phyloP scores from a whole-genome alignment of 2,888 invertebrate species.

The Cephonodes hylas region DNA sequence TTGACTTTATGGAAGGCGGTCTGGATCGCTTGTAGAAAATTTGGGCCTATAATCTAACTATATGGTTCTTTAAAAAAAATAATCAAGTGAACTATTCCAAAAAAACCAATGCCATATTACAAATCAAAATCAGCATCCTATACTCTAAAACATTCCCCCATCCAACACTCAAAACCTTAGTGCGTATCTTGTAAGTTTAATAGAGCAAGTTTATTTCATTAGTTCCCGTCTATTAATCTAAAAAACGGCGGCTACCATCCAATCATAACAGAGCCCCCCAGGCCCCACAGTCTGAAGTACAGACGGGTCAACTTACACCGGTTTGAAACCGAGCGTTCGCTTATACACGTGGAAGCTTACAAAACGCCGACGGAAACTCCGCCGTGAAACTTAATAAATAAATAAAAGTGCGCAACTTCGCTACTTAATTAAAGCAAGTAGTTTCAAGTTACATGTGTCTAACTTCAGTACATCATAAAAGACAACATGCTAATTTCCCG shows the following conservation, averaged over 20 bases:
- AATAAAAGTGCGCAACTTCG: background rate
- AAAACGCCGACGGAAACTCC: background rate
- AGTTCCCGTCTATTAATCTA: background rate
- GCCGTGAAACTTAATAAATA: background rate
- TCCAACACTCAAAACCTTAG: too few species aligned
- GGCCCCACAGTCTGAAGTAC: background rate
- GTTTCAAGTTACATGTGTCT: background rate
- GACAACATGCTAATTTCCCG: conserved; percentile 1
- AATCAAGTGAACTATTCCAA: too few species aligned
- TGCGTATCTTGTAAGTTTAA: too few species aligned
- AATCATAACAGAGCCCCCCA: too few species aligned
- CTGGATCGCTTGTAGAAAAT: too few species aligned
- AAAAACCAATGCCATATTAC: too few species aligned
- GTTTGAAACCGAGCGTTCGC: background rate
- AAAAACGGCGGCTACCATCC: background rate
- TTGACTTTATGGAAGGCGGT: too few species aligned
- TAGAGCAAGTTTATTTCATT: too few species aligned
- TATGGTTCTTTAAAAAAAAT: too few species aligned
- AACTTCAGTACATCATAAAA: background rate
- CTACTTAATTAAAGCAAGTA: background rate
- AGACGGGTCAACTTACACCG: background rate
- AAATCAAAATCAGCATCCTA: too few species aligned
- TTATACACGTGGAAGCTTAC: background rate
- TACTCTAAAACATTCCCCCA: too few species aligned
- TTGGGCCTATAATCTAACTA: too few species aligned